Conservation (phyloP, 2,888 invertebrate species). For the Portevinia maculata region DNA sequence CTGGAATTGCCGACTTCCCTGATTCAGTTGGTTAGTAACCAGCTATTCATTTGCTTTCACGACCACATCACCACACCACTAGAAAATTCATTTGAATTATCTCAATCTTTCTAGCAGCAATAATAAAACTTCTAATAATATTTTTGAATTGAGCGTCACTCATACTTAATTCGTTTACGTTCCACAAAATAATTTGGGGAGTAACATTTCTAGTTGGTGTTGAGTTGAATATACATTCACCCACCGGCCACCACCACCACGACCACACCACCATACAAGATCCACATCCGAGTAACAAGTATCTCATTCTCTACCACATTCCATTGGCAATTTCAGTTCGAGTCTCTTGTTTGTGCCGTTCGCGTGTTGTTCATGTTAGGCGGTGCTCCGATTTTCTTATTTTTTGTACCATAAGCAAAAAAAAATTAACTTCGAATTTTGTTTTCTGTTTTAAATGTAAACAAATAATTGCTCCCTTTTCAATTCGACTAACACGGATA, state of each 20-base stretch:
- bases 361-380: conserved; percentile 73
- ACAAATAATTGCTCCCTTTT: conserved; percentile 34
- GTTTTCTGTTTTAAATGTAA: conserved; percentile 39
- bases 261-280: neutral
- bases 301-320: conserved; percentile 37
- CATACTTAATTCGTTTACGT: neutral
- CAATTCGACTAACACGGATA: conserved; percentile 32
- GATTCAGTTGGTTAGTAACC: no score
- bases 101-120: no score
- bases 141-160: no score
- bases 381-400: conserved; percentile 70
- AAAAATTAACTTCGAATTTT: conserved; percentile 32
- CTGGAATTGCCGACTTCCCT: no score
- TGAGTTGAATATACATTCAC: neutral
- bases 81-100: no score
- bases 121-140: no score
- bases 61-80: no score
- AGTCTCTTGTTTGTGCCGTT: conserved; percentile 77
- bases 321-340: conserved; percentile 75
- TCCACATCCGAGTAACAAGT: no score
- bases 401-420: conserved; percentile 62
- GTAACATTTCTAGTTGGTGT: no score
- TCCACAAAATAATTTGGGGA: conserved; percentile 2
- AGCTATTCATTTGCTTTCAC: no score
- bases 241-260: neutral